Evolutionary conservation across 35 echinoderm and acorn worm genomes (phyloP).

Genomic region (Hemicentrotus pulcherrimus): DNA sequence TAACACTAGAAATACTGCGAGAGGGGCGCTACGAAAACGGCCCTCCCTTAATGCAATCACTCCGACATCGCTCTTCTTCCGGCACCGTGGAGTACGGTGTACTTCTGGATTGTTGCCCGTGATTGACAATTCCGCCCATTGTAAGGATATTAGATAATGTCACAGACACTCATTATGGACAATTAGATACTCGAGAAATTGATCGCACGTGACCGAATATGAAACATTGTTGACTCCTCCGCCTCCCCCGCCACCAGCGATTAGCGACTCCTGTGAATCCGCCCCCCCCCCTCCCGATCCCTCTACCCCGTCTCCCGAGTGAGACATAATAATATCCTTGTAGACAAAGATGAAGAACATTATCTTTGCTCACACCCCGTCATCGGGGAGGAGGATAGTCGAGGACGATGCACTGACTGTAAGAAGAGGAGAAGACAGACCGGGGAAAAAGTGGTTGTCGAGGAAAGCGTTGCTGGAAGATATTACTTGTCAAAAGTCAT

Average conservation of each 20-base stretch:
- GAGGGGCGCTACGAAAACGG: neutral
- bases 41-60: neutral
- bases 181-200: constrained; percentile 37
- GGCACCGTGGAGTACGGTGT: neutral
- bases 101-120: neutral
- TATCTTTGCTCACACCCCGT: neutral
- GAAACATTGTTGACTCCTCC: constrained; percentile 33
- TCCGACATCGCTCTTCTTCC: neutral
- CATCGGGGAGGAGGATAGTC: neutral
- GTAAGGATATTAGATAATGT: constrained; percentile 35
- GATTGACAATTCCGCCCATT: constrained; percentile 21
- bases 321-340: neutral
- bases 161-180: constrained; percentile 19
- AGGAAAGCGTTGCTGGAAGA: constrained; percentile 40
- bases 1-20: neutral
- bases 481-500: constrained; percentile 45
- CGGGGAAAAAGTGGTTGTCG: neutral
- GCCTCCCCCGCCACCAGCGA: constrained; percentile 2
- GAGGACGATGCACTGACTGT: neutral
- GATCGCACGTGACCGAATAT: constrained; percentile 38
- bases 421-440: neutral
- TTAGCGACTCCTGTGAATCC: neutral
- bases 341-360: neutral
- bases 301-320: neutral
- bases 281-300: neutral